These are phyloP conservation scores for Drosophila borealis DNA, from an alignment of 2,888 invertebrate genomes.

Conservation along the genomic window DNA sequence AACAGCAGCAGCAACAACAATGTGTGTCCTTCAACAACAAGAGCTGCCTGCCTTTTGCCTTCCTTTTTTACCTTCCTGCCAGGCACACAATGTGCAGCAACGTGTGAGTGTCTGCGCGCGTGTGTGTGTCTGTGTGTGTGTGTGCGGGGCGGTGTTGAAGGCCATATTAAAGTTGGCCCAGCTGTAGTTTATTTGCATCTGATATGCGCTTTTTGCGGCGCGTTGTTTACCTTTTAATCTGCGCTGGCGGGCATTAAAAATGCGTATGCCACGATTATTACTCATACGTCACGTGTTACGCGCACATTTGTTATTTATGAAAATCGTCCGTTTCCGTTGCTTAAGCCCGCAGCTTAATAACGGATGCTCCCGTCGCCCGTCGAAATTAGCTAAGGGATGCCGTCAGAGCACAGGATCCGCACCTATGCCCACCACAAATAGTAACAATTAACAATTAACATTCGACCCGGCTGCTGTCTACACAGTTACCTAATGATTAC, in stretches of 20 bases:
- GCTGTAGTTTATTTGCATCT: slow-evolving; percentile 57
- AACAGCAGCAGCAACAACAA: slow-evolving; percentile 18
- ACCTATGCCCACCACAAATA: slow-evolving; percentile 12
- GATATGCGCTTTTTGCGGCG: slow-evolving; percentile 60
- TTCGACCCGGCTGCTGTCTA: slow-evolving; percentile 9
- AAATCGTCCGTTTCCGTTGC: slow-evolving; percentile 2
- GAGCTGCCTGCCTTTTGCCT: not conserved
- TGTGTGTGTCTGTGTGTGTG: slow-evolving; percentile 10
- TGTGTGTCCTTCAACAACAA: slow-evolving; percentile 47
- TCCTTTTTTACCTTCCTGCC: slow-evolving; percentile 36
- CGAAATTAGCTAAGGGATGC: not conserved
- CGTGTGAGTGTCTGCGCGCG: slow-evolving; percentile 7
- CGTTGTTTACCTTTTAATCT: slow-evolving; percentile 46
- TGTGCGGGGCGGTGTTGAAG: slow-evolving; percentile 57
- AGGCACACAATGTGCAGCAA: slow-evolving; percentile 56
- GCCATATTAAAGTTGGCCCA: slow-evolving; percentile 61
- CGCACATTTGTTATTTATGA: slow-evolving; percentile 70
- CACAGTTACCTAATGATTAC: slow-evolving; percentile 25
- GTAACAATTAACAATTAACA: slow-evolving; percentile 34
- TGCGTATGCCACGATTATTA: slow-evolving; percentile 61
- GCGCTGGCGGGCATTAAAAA: slow-evolving; percentile 57
- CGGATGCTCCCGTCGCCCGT: not conserved
- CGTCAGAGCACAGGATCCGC: slow-evolving; percentile 11
- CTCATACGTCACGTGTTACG: slow-evolving; percentile 58
- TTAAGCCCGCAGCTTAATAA: slow-evolving; percentile 26